These are phyloP conservation scores for Micoletzkya japonica DNA, from an alignment of 2,888 invertebrate genomes.

Conservation along the genomic window DNA sequence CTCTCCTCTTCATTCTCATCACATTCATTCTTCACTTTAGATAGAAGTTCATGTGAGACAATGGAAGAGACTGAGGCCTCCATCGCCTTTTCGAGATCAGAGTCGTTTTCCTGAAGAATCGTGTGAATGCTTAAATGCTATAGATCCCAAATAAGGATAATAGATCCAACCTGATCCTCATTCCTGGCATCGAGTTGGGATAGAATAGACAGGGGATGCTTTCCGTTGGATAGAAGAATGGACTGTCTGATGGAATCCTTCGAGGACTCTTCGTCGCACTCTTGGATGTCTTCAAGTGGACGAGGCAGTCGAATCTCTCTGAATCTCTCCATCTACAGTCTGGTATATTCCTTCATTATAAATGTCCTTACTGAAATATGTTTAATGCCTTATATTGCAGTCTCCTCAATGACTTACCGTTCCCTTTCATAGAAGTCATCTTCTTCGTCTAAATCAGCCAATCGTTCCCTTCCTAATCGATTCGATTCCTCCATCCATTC, in stretches of 20 bases:
- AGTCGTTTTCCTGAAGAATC: conserved; percentile 36
- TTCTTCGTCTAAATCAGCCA: conserved; percentile 5
- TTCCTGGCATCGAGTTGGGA: too few species aligned
- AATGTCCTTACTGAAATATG: too few species aligned
- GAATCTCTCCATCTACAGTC: too few species aligned
- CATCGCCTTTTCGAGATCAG: conserved; percentile 73
- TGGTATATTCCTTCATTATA: too few species aligned
- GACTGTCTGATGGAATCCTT: conserved; percentile 30
- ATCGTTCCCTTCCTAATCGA: background rate
- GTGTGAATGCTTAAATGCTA: too few species aligned
- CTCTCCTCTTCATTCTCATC: too few species aligned
- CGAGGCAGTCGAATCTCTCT: conserved; percentile 34
- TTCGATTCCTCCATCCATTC: conserved; percentile 43
- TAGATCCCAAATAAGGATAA: too few species aligned
- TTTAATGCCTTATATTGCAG: background rate
- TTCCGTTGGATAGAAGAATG: conserved; percentile 3
- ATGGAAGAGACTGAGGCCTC: conserved; percentile 57
- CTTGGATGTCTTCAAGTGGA: conserved; percentile 53
- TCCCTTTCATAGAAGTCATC: conserved; percentile 8
- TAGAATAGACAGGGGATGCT: conserved; percentile 28
- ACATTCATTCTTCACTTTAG: conserved; percentile 41
- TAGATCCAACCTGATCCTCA: too few species aligned
- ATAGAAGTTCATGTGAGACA: conserved; percentile 54
- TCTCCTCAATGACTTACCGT: background rate
- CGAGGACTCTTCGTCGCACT: conserved; percentile 51